Evolutionary conservation across 1,140 invertebrate genomes (phyloP), one percentile per base, ranked within the genome.

Genomic region (Brachystomella parvula): DNA sequence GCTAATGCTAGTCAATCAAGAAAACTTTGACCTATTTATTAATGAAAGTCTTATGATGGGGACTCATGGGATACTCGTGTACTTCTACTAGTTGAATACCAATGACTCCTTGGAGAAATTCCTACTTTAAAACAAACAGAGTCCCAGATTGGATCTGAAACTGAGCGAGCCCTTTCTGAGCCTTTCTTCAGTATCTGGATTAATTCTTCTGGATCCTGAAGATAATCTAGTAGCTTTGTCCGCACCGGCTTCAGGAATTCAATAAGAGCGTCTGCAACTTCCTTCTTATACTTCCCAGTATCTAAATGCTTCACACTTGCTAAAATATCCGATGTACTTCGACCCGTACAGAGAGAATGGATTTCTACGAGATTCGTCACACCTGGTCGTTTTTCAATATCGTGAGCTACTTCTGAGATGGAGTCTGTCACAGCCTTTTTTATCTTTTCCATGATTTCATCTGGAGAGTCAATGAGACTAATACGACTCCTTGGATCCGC

Each of bases 351-450:
- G 47, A 89, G 78, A 33, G 88, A 86, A 80, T 96, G 90, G 66
- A 98, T 89, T 57, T 81, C 80, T 67, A 98, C 83, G 9, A 98
- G 79, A 82, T 96, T 97, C 19, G 92, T 83, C 24, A 98, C 87
- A 19, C 91, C 94, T 0, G 92, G 90, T 65, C 95, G 82, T 1
- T 76, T 79, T 59, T 83, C 81, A 0, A 86, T 86, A 71, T 95
- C 88, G 78, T 84, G 97, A 1, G 87, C 88, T 1, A 97, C 82
- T 75, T 85, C 84, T 3, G 92, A 90, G 0, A 82, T 91, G 73
- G 86, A 92, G 78, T 99, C 96, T 0, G 94, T 97, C 0, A 96
- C 77, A 0, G 96, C 86, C 79, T 95, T 96, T 76, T 89, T 92
- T 3, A 96, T 80, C 80, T 97, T 98, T 32, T 84, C 81, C 2